phyloP scores from a whole-genome alignment of 2,797 vertebrate species.

The Uromys caudimaculatus region DNA sequence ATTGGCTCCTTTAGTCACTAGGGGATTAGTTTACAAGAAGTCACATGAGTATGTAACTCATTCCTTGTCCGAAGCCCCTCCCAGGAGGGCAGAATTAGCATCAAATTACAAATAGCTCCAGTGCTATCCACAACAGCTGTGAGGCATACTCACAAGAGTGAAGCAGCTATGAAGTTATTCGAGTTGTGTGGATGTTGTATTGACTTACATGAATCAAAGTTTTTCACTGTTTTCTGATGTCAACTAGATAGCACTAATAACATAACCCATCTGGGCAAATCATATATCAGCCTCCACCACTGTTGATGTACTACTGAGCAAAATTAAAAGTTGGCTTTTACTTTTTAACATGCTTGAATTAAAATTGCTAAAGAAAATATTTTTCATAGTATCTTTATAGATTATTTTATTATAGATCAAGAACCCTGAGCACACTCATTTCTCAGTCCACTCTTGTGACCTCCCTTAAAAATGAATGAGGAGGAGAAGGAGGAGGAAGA shows the following conservation, averaged over 20 bases:
- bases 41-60: too few relatives aligned
- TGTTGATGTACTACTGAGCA: constrained; percentile 9
- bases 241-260: constrained; percentile 6
- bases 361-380: constrained; percentile 33
- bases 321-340: constrained; percentile 38
- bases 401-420: background rate
- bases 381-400: constrained; percentile 21
- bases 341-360: background rate
- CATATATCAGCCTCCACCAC: background rate
- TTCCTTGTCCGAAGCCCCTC: too few relatives aligned
- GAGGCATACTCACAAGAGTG: background rate
- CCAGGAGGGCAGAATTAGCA: too few relatives aligned
- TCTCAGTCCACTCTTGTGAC: background rate
- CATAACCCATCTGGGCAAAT: background rate
- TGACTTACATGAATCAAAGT: background rate
- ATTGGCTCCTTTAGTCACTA: too few relatives aligned
- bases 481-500: too few relatives aligned
- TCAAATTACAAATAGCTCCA: too few relatives aligned
- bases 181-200: background rate
- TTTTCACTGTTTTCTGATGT: background rate
- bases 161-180: background rate
- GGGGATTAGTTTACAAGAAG: too few relatives aligned
- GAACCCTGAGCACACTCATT: background rate
- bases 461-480: background rate
- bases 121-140: background rate